Conservation (phyloP, 2,797 vertebrate genomes). For the Cossypha polioptera region DNA sequence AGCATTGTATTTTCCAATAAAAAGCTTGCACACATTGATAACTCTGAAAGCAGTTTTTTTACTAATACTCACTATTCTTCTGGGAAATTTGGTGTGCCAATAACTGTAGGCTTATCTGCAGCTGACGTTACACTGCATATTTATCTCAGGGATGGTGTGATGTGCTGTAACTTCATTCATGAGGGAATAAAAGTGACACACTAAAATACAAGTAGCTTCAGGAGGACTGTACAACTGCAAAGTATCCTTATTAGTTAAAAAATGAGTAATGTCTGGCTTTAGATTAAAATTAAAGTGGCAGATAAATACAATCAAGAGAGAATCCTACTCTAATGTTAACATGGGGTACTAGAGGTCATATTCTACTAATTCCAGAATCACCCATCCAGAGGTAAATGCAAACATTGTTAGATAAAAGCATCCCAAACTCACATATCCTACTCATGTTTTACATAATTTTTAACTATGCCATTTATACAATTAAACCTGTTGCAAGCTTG, state of each 20-base stretch:
- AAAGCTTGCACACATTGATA: background rate
- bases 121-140: background rate
- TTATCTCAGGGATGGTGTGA: background rate
- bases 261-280: background rate
- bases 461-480: background rate
- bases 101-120: background rate
- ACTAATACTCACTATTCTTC: background rate
- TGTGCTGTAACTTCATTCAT: background rate
- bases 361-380: background rate
- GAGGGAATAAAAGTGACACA: background rate
- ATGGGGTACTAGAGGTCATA: background rate
- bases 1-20: background rate
- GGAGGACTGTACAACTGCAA: background rate
- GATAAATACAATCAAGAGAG: background rate
- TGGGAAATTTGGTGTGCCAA: background rate
- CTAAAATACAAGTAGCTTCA: background rate
- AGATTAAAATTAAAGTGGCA: background rate
- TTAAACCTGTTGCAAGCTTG: background rate
- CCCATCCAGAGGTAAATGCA: background rate
- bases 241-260: background rate
- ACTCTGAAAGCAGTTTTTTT: background rate
- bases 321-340: background rate
- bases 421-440: background rate
- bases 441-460: background rate
- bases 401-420: background rate